These are phyloP conservation scores for Polypedilum pembai DNA, from an alignment of 1,140 invertebrate genomes.

Conservation along the genomic window DNA sequence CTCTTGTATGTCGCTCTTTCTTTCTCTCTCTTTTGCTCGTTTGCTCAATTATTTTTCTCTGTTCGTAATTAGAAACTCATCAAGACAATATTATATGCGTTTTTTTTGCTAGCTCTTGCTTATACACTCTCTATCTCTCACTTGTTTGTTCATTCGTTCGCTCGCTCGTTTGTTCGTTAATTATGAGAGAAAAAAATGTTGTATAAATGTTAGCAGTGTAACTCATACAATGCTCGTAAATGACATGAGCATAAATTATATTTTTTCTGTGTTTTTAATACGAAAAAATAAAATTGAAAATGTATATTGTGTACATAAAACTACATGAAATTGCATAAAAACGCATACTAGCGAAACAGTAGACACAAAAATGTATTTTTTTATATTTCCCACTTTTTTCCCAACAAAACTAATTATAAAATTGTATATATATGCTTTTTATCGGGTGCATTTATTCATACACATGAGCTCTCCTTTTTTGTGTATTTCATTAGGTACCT, in stretches of 20 bases:
- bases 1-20: background rate
- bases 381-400: background rate
- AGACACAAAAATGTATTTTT: background rate
- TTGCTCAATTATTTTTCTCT: background rate
- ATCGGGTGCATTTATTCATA: background rate
- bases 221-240: slow-evolving; percentile 16
- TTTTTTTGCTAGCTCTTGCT: background rate
- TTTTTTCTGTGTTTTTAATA: background rate
- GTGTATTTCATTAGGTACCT: background rate
- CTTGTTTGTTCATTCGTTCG: too few relatives aligned
- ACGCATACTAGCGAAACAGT: slow-evolving; percentile 13
- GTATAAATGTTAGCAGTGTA: slow-evolving; percentile 5
- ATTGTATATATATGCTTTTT: background rate
- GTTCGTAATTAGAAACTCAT: slow-evolving; percentile 6
- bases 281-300: slow-evolving; percentile 10
- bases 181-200: background rate
- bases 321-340: slow-evolving; percentile 25
- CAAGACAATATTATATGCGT: slow-evolving; percentile 1
- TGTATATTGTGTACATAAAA: slow-evolving; percentile 3
- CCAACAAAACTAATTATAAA: background rate
- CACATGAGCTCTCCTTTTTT: background rate
- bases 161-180: background rate
- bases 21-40: background rate
- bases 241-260: slow-evolving; percentile 27
- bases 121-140: too few relatives aligned